These are phyloP conservation scores for Platypus cylindrus DNA, from an alignment of 2,888 invertebrate genomes.

Conservation along the genomic window DNA sequence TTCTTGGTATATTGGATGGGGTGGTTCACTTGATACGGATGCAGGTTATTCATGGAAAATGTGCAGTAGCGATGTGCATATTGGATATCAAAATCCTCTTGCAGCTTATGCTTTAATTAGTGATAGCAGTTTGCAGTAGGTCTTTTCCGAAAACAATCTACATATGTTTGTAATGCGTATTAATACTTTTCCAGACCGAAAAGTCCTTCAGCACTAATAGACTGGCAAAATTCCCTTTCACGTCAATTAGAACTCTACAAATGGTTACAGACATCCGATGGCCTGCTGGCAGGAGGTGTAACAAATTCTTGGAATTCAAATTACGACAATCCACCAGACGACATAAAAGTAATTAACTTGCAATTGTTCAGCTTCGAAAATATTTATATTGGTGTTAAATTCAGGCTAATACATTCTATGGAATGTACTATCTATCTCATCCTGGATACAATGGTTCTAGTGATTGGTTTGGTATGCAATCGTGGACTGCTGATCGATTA, in stretches of 20 bases:
- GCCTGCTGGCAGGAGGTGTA: conserved; percentile 20
- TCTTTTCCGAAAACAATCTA: neutral
- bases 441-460: conserved; percentile 13
- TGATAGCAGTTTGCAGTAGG: conserved; percentile 11
- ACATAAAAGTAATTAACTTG: conserved; percentile 6
- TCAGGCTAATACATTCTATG: conserved; percentile 12
- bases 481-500: conserved; percentile 19
- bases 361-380: too few species aligned
- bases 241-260: conserved; percentile 20
- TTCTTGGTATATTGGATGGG: conserved; percentile 21
- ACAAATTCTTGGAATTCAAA: conserved; percentile 20
- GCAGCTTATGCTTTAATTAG: conserved; percentile 18
- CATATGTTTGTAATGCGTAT: neutral
- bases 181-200: conserved; percentile 14
- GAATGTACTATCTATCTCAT: conserved; percentile 18
- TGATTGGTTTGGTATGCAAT: conserved; percentile 15
- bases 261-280: conserved; percentile 17
- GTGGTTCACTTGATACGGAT: conserved; percentile 15
- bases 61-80: conserved; percentile 19
- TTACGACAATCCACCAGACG: conserved; percentile 17
- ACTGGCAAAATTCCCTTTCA: conserved; percentile 19
- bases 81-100: conserved; percentile 21
- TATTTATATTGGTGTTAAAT: neutral
- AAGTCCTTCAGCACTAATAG: conserved; percentile 16
- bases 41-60: conserved; percentile 19